Evolutionary conservation across 2,113 vertebrate species (phyloP), one percentile per base, ranked within the genome.

Genomic region (Columba livia): DNA sequence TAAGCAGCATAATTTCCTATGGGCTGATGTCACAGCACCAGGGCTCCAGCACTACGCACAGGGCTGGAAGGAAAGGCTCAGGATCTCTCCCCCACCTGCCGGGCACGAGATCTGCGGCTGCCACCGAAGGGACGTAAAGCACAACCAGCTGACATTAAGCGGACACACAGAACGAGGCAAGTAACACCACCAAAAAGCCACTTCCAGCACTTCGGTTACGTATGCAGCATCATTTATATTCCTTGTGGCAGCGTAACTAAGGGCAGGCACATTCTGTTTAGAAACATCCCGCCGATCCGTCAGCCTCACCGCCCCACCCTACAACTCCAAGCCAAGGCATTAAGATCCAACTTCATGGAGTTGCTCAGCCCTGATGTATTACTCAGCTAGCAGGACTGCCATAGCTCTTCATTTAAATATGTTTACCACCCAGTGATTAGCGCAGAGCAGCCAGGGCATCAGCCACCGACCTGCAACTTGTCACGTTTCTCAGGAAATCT

Each of bases 261-360:
- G 95, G 88, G 85, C 93, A 90, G 56, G 83, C 75, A 71, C 92
- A 84, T 56, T 87, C 87, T 78, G 85, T 90, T 96, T 94, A 90
- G 93, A 94, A 97, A 94, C 90, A 91, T 93, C 72, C 60, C 2
- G 3, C 71, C 7, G 10, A 89, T 87, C 89, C 87, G 36, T 69
- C 62, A 32, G 85, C 82, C 80, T 89, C 11, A 79, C 84, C 67
- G 88, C 93, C 67, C 74, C 88, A 83, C 91, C 91, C 93, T 83
- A 21, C 82, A 38, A 62, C n/a, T 74, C 18, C 78, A 71, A 83
- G 95, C 93, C 95, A 96, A 96, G 71, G 50, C 91, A 77, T 77
- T 87, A 91, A 85, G 74, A 93, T 88, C 79, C 81, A 88, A 4
- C 67, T 91, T 89, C 13, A 83, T 26, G 67, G 79, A 83, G 72